A percentile compares a stretch with the other conserved stretches of the same genome.
Conservation (phyloP, 2,888 invertebrate genomes). For the Ectobius pallidus region DNA sequence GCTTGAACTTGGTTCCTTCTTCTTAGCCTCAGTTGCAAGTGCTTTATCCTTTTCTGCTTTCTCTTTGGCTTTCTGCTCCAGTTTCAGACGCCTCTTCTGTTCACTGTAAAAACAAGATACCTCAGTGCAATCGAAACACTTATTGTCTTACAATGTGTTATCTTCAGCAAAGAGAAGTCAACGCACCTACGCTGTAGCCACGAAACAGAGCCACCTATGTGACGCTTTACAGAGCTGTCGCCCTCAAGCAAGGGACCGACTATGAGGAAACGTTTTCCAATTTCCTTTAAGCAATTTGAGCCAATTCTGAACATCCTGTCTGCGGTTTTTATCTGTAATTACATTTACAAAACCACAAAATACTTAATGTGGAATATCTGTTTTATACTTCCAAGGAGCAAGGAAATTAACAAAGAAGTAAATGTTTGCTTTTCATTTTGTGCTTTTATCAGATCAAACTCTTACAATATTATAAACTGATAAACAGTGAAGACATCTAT, state of each 20-base stretch:
- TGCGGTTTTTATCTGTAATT: not conserved
- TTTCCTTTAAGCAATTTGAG: constrained; percentile 15
- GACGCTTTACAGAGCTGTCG: not conserved
- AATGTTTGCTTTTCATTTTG: not conserved
- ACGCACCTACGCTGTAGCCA: constrained; percentile 35
- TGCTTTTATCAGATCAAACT: not conserved
- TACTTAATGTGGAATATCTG: not conserved
- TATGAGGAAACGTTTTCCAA: constrained; percentile 15
- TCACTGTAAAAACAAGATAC: constrained; percentile 69
- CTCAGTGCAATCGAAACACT: not conserved
- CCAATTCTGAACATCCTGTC: constrained; percentile 26
- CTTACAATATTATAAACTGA: too few relatives aligned
- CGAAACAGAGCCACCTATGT: constrained; percentile 15
- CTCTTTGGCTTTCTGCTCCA: constrained; percentile 92
- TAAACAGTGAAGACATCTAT: not conserved
- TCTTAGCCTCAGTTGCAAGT: constrained; percentile 44
- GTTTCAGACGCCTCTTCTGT: constrained; percentile 88
- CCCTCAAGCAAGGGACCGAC: constrained; percentile 16
- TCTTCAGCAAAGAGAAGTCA: not conserved
- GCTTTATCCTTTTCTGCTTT: constrained; percentile 72
- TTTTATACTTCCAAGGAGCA: not conserved
- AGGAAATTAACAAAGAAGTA: not conserved
- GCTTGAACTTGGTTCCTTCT: constrained; percentile 51
- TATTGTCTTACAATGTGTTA: not conserved
- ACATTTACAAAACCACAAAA: constrained; percentile 11